A percentile compares a stretch with the other conserved stretches of the same genome.
These are phyloP conservation scores for Caenorhabditis japonica DNA, from an alignment of 2,888 invertebrate species.

Conservation along the genomic window DNA sequence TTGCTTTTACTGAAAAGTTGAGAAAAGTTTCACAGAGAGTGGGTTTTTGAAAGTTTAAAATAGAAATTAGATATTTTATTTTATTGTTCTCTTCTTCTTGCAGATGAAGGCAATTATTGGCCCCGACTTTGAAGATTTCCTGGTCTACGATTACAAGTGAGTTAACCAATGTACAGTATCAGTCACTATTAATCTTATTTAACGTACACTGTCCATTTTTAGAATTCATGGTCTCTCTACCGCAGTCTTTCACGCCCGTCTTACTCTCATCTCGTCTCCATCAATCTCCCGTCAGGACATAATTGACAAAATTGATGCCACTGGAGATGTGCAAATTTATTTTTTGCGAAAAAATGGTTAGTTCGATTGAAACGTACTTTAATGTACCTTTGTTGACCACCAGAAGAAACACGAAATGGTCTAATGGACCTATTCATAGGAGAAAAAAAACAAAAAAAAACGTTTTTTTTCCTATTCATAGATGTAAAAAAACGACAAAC, in stretches of 20 bases:
- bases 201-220: neutral
- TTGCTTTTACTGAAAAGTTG: conserved; percentile 20
- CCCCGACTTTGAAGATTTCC: conserved; percentile 29
- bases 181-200: no score
- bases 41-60: neutral
- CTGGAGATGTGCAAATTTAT: conserved; percentile 42
- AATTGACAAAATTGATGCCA: conserved; percentile 33
- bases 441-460: no score
- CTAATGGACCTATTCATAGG: no score
- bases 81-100: no score
- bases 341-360: conserved; percentile 36
- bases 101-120: conserved; percentile 33
- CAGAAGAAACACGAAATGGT: conserved; percentile 16
- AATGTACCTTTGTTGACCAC: neutral
- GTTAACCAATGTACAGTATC: neutral
- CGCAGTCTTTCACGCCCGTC: conserved; percentile 41
- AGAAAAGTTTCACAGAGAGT: conserved; percentile 20
- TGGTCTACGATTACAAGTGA: conserved; percentile 43
- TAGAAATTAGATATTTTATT: neutral
- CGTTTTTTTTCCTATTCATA: no score
- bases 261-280: conserved; percentile 9
- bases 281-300: conserved; percentile 41
- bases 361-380: conserved; percentile 20
- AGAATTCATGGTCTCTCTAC: conserved; percentile 42
- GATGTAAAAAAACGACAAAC: no score